Conservation (phyloP, 2,113 vertebrate genomes). For the Polyodon spathula region DNA sequence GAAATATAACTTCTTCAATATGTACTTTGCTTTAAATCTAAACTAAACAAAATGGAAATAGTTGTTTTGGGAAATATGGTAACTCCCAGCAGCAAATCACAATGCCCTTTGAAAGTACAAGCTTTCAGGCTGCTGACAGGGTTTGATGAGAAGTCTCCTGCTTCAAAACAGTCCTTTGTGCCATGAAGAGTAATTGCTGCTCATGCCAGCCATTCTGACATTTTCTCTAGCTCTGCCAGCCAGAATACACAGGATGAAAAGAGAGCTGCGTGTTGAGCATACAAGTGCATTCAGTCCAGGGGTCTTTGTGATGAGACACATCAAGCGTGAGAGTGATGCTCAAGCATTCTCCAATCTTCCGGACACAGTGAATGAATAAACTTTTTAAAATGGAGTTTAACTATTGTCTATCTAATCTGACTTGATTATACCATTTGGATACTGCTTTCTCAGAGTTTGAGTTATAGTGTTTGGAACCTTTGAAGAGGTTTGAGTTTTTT, state of each 20-base stretch:
- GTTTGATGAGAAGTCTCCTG: conserved; percentile 62
- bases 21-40: too few relatives aligned
- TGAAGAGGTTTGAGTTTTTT: conserved; percentile 43
- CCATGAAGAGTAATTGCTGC: conserved; percentile 57
- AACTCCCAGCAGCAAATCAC: conserved; percentile 25
- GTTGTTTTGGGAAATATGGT: not conserved
- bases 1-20: too few relatives aligned
- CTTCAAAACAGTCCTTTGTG: conserved; percentile 61
- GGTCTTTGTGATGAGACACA: conserved; percentile 57
- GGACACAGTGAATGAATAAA: conserved; percentile 56
- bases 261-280: conserved; percentile 41
- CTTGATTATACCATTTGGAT: conserved; percentile 66
- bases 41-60: too few relatives aligned
- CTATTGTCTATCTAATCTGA: conserved; percentile 63
- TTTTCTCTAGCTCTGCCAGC: conserved; percentile 38
- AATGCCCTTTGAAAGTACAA: conserved; percentile 37
- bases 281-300: conserved; percentile 47
- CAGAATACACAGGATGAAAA: conserved; percentile 36
- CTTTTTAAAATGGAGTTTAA: conserved; percentile 50
- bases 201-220: conserved; percentile 39
- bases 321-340: conserved; percentile 65
- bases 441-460: conserved; percentile 54
- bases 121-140: conserved; percentile 50
- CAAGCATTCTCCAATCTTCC: conserved; percentile 39
- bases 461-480: conserved; percentile 50